Evolutionary conservation across 2,888 invertebrate genomes (phyloP).

Genomic region (Cryptosula pallasiana): DNA sequence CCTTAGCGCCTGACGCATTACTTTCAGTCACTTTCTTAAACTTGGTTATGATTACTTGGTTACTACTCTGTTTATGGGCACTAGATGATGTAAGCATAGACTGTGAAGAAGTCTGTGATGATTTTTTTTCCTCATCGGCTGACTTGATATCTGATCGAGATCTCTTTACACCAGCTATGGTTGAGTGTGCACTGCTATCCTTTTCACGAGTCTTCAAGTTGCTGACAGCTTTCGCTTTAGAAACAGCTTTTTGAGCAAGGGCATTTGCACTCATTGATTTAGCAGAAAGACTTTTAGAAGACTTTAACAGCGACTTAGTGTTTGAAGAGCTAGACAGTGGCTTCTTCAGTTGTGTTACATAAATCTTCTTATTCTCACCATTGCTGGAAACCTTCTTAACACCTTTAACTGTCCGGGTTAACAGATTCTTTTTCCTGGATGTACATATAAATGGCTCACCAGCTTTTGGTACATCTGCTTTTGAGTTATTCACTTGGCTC

Average conservation of each 20-base stretch:
- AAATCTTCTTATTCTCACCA: not conserved
- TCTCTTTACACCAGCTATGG: not conserved
- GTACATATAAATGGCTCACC: constrained; percentile 13
- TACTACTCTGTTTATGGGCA: not conserved
- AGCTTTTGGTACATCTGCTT: constrained; percentile 11
- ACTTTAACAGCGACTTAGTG: not conserved
- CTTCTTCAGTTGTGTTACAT: not conserved
- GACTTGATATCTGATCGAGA: not conserved
- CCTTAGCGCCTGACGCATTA: not conserved
- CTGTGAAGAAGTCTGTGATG: not conserved
- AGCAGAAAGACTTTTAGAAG: not conserved
- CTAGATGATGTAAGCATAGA: not conserved
- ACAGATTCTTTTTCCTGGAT: not conserved
- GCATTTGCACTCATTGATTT: not conserved
- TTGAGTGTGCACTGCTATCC: not conserved
- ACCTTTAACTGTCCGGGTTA: not conserved
- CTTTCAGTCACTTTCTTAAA: constrained; percentile 13
- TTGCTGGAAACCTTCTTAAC: constrained; percentile 1
- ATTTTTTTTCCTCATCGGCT: not conserved
- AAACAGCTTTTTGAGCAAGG: not conserved
- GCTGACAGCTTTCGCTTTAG: constrained; percentile 14
- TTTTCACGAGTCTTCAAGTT: not conserved
- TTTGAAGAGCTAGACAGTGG: not conserved
- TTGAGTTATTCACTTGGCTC: not conserved
- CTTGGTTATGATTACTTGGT: constrained; percentile 3